Evolutionary conservation across 2,888 invertebrate genomes (phyloP), one percentile per base, ranked within the genome.

Genomic region (Synergus umbraculus): DNA sequence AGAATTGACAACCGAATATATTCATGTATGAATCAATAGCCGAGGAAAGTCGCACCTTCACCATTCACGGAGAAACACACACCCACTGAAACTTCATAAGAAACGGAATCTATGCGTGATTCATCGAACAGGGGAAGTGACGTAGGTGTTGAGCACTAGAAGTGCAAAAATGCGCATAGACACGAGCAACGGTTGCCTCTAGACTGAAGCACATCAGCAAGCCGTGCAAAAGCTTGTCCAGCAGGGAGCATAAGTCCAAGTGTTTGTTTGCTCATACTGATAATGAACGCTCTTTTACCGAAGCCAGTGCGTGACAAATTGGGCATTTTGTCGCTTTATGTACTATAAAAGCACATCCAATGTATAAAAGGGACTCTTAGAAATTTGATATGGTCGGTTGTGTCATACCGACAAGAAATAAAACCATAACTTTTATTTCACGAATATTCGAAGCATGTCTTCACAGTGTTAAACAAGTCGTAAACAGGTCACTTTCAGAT

Each of bases 61-160:
- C 69, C 37, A 73, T 73, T 73, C 69, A 73, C 29, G 54, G 69
- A 54, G 69, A 69, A 73, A 49, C 69, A 73, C 69, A 73, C 69
- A 73, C 69, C 69, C 69, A 73, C 69, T 49, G 49, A 15, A n/a
- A 37, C 8, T 73, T 37, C 22, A 54, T 49, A 29, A 49, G 54
- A 73, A 29, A 10, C 29, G 69, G 81, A 81, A 83, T 81, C 69
- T 81, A 77, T 79, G 80, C 79, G 80, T 81, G 83, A 83, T 81
- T 83, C 83, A 81, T 83, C 81, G 77, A 83, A 81, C 77, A 79
- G 77, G 79, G 81, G 83, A 83, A 83, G 81, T 81, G 83, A 83
- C 83, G 83, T 83, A 79, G 78, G 66, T 73, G 69, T 73, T 46
- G 69, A 73, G 69, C 49, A 49, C 10, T 49, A 22, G 29, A 69